Base-by-base conservation (phyloP, 2,888 invertebrate species). In the Sarcophaga subvicina region DNA sequence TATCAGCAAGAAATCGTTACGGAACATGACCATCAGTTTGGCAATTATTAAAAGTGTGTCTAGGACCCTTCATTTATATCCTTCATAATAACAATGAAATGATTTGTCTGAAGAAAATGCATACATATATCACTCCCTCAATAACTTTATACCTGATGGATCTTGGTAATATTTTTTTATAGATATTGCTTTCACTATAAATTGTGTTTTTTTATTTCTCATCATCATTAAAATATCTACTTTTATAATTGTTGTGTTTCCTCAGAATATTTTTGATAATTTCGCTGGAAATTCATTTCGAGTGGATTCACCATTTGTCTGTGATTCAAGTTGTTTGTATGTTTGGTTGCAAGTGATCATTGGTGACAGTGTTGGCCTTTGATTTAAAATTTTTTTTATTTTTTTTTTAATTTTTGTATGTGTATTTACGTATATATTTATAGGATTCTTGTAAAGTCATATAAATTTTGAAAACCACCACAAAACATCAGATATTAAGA, bases 201-300 rank as follows among this genome's bases (percentile, higher is more conserved):
- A 69, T 81, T 75, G 17, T 20, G 47, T 69, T 67, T 67, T 25
- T 64, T 67, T 12, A 60, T 62, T 60, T 54, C 54, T 54, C 17
- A 47, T 73, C 17, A 4, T 54, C 17, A 6, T 4, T 45, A 70
- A 70, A 64, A 71, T 20, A 59, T 62, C 71, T 54, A 17, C 25
- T n/a, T 54, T 59, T n/a, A 71, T 14, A 10, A 66, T 70, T 12
- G n/a, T 62, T 71, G 20, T 66, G 14, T 67, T 27, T 37, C 37
- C 37, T 14, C 27, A 22, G 12, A 71, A 66, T 60, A 66, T 54
- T 22, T 72, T 22, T 49, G 4, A 67, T 67, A 77, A 72, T 64
- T 77, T 72, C 70, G 37, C 22, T 22, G 49, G 20, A 79, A 63
- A 79, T 72, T 83, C 2, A 22, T 73, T 77, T 66, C 8, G 14